Base-by-base conservation (phyloP, 1,140 invertebrate species). In the Meloidogyne floridensis region DNA sequence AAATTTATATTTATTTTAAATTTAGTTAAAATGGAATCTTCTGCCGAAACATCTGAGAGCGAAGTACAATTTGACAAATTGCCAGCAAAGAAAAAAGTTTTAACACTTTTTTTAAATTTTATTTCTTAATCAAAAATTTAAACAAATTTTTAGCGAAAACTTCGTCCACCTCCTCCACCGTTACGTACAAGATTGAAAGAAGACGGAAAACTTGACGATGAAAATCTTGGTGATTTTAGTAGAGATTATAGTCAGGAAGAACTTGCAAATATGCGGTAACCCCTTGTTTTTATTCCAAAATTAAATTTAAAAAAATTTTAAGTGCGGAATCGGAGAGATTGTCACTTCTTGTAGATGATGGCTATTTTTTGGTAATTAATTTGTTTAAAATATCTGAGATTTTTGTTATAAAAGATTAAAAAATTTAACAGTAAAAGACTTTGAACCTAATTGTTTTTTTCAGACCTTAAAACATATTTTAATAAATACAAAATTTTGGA, bases 181-280 rank as follows among this genome's bases (percentile, higher is more conserved):
- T 65, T 65, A 65, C 59, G 59, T 65, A 65, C 59, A 65, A 65
- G 59, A 18, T 11, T 65, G n/a, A 65, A 65, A 65, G 59, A 65
- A 18, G 59, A 65, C 7, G 59, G 59, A 65, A 65, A 65, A 8
- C 59, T 65, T n/a, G 59, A 65, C n/a, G 59, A 65, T 6, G 59
- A 65, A 65, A 65, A 65, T 65, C 59, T 65, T 5, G 59, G 59
- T n/a, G 59, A 65, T 65, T n/a, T n/a, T 18, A 7, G n/a, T 6
- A 65, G 59, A 65, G 59, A 65, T n/a, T 65, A 65, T 65, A 65
- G n/a, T 65, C n/a, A 65, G 5, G 59, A 6, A 7, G 59, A 65
- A n/a, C n/a, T 65, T n/a, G 59, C 15, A 6, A 65, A 65, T n/a
- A 65, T 65, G 15, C 59, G 59, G 59, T 65, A 65, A 18, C 0